These are phyloP conservation scores for Phrynocephalus guinanensis DNA, from an alignment of 2,797 vertebrate genomes.

Conservation along the genomic window DNA sequence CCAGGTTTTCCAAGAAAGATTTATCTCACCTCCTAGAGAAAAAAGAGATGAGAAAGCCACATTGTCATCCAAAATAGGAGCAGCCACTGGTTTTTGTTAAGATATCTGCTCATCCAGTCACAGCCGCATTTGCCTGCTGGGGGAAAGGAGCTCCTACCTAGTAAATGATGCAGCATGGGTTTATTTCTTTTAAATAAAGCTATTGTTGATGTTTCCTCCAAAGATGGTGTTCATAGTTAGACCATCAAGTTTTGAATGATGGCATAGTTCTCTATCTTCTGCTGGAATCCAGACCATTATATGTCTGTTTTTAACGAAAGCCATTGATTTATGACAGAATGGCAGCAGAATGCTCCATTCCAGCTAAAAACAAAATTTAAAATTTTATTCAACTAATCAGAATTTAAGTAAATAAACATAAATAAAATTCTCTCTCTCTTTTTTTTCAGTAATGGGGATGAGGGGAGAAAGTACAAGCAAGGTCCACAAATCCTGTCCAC, in stretches of 20 bases:
- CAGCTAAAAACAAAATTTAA: neutral
- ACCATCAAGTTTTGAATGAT: neutral
- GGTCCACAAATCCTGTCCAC: neutral
- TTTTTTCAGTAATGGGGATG: neutral
- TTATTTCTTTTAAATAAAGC: neutral
- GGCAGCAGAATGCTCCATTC: neutral
- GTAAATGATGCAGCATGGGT: neutral
- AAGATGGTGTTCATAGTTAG: neutral
- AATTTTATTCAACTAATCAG: neutral
- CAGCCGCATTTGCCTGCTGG: neutral
- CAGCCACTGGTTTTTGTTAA: neutral
- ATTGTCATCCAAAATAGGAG: neutral
- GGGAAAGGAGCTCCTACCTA: neutral
- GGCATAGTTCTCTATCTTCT: neutral
- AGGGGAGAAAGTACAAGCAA: neutral
- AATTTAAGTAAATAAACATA: neutral
- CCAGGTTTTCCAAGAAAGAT: neutral
- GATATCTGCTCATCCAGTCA: neutral
- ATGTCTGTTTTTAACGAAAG: neutral
- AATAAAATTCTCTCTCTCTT: too few relatives aligned
- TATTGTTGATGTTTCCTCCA: neutral
- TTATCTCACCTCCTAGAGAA: neutral
- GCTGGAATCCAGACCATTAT: neutral
- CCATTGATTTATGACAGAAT: neutral
- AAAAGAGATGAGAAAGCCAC: neutral